Evolutionary conservation across 2,888 invertebrate genomes (phyloP).

Genomic region (Polydrusus pterygomalis): DNA sequence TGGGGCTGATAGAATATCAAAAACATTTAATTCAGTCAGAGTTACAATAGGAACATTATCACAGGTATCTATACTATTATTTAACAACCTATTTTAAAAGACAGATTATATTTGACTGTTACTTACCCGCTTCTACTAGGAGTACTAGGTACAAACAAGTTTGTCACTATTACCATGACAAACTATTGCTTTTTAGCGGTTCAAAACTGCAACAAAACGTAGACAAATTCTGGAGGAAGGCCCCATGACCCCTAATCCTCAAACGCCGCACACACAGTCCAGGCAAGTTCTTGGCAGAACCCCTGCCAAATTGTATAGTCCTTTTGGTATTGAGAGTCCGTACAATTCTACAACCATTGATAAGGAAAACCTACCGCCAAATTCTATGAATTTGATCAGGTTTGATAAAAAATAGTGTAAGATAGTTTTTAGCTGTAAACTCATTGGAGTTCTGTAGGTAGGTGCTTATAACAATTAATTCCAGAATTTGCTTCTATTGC

Average conservation of each 20-base stretch:
- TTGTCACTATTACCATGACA: too few relatives aligned
- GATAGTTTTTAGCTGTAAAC: not conserved
- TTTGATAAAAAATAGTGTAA: not conserved
- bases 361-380: conserved; percentile 61
- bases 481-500: too few relatives aligned
- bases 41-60: conserved; percentile 80
- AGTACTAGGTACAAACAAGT: too few relatives aligned
- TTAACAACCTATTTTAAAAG: too few relatives aligned
- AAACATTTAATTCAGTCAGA: conserved; percentile 79
- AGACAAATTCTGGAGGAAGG: conserved; percentile 75
- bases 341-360: conserved; percentile 62
- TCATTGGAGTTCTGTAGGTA: too few relatives aligned
- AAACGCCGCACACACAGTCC: conserved; percentile 73
- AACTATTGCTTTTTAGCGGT: conserved; percentile 69
- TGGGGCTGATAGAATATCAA: conserved; percentile 80
- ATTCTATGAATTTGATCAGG: conserved; percentile 30
- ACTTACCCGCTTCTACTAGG: too few relatives aligned
- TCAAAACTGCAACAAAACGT: conserved; percentile 75
- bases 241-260: conserved; percentile 72
- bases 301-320: conserved; percentile 84
- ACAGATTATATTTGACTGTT: too few relatives aligned
- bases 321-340: conserved; percentile 85
- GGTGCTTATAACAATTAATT: too few relatives aligned
- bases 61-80: conserved; percentile 73
- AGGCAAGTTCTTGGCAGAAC: conserved; percentile 77